Conservation (phyloP, 2,113 vertebrate genomes). For the Calidris pygmaea region DNA sequence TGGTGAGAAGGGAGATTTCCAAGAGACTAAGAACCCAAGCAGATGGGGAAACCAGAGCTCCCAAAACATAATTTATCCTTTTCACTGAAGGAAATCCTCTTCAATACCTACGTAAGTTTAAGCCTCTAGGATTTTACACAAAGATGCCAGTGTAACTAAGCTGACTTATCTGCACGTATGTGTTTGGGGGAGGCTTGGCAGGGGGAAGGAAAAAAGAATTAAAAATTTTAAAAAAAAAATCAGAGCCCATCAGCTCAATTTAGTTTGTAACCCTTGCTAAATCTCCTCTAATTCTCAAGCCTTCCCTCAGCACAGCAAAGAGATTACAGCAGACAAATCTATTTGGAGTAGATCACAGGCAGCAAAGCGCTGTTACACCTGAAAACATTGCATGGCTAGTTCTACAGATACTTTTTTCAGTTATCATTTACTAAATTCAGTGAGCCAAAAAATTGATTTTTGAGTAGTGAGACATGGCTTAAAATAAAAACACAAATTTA, state of each 20-base stretch:
- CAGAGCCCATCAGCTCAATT: neutral
- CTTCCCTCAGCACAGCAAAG: neutral
- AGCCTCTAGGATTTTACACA: neutral
- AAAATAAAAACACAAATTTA: neutral
- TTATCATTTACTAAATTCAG: neutral
- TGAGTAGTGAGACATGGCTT: neutral
- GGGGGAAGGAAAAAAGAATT: neutral
- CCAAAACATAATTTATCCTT: neutral
- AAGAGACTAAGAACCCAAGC: rapidly evolving
- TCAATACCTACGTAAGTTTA: neutral
- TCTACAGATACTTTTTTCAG: neutral
- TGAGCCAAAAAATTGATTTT: neutral
- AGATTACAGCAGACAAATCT: neutral
- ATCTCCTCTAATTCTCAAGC: neutral
- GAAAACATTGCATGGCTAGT: neutral
- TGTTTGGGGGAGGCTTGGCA: neutral
- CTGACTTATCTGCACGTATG: neutral
- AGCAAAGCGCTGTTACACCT: neutral
- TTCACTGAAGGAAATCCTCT: neutral
- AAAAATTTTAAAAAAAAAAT: neutral
- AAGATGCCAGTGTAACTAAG: neutral
- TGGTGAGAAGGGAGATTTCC: neutral
- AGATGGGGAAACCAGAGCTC: neutral
- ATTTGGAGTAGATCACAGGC: neutral
- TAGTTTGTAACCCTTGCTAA: neutral